Evolutionary conservation across 2,113 vertebrate genomes (phyloP).

Genomic region (Trichomycterus rosablanca): DNA sequence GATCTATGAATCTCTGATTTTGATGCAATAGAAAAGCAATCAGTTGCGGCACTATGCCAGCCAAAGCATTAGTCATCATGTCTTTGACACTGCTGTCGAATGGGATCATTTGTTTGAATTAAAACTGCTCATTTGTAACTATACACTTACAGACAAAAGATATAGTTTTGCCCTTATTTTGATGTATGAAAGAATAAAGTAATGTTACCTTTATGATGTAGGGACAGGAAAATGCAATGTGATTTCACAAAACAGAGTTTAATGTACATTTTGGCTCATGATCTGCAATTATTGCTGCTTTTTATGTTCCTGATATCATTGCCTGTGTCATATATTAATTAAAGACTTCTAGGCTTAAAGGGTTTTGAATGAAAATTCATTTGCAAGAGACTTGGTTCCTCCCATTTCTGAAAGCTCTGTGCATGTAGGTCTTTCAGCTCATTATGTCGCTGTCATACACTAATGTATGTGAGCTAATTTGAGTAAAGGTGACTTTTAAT

Average conservation of each 20-base stretch:
- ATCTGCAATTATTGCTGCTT: constrained; percentile 29
- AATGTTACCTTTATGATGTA: constrained; percentile 59
- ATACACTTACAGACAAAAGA: constrained; percentile 64
- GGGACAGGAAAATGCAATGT: constrained; percentile 38
- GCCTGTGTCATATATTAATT: constrained; percentile 35
- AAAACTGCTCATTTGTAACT: constrained; percentile 76
- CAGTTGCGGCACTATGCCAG: constrained; percentile 66
- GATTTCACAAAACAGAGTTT: constrained; percentile 20
- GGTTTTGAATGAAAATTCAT: constrained; percentile 23
- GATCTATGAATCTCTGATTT: constrained; percentile 76
- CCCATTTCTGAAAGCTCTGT: constrained; percentile 21
- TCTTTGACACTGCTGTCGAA: constrained; percentile 70
- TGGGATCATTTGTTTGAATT: constrained; percentile 76
- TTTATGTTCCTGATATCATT: constrained; percentile 20
- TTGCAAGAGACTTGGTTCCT: constrained; percentile 8
- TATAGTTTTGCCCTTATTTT: constrained; percentile 61
- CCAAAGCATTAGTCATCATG: constrained; percentile 74
- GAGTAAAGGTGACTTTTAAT: constrained; percentile 24
- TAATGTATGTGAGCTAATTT: constrained; percentile 16
- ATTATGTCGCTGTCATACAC: constrained; percentile 21
- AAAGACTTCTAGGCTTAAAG: constrained; percentile 25
- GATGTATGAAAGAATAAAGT: constrained; percentile 70
- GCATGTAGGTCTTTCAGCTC: constrained; percentile 13
- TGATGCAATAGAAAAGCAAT: constrained; percentile 77
- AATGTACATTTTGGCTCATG: constrained; percentile 51